phyloP scores from a whole-genome alignment of 2,888 invertebrate genomes.

The Acleris emargana region DNA sequence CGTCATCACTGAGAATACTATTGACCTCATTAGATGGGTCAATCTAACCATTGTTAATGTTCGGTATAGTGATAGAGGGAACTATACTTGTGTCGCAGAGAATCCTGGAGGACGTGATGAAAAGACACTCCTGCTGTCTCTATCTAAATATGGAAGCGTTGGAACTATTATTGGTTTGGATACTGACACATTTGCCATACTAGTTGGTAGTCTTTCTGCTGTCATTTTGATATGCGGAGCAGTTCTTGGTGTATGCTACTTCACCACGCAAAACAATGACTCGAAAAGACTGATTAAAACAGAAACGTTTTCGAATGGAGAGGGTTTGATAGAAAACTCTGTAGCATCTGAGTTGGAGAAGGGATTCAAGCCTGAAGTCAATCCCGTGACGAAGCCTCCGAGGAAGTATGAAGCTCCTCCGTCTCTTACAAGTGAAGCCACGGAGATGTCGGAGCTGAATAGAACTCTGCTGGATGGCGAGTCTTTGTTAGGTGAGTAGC shows the following conservation, averaged over 20 bases:
- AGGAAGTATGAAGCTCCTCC: slow-evolving; percentile 87
- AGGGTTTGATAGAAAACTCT: slow-evolving; percentile 88
- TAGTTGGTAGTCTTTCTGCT: slow-evolving; percentile 76
- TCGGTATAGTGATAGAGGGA: slow-evolving; percentile 86
- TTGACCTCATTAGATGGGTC: slow-evolving; percentile 83
- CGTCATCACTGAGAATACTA: slow-evolving; percentile 68
- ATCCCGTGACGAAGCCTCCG: slow-evolving; percentile 92
- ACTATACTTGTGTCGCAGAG: slow-evolving; percentile 91
- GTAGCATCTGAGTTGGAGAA: slow-evolving; percentile 91
- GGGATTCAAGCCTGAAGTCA: slow-evolving; percentile 90
- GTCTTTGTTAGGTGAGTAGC: slow-evolving; percentile 87
- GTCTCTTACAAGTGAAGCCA: slow-evolving; percentile 86
- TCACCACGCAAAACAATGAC: slow-evolving; percentile 77
- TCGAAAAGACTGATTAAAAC: slow-evolving; percentile 85
- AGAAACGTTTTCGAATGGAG: slow-evolving; percentile 85
- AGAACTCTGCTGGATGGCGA: slow-evolving; percentile 90
- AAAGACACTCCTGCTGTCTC: slow-evolving; percentile 87
- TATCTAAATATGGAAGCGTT: slow-evolving; percentile 75
- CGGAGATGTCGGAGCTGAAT: slow-evolving; percentile 92
- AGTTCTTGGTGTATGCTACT: slow-evolving; percentile 79
- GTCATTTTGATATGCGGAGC: slow-evolving; percentile 78
- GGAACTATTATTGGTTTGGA: slow-evolving; percentile 75
- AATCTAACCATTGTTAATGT: slow-evolving; percentile 88
- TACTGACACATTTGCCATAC: slow-evolving; percentile 79
- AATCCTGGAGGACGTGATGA: slow-evolving; percentile 92